These are phyloP conservation scores for Drosophila asahinai DNA, from an alignment of 1,140 invertebrate genomes.

Conservation along the genomic window DNA sequence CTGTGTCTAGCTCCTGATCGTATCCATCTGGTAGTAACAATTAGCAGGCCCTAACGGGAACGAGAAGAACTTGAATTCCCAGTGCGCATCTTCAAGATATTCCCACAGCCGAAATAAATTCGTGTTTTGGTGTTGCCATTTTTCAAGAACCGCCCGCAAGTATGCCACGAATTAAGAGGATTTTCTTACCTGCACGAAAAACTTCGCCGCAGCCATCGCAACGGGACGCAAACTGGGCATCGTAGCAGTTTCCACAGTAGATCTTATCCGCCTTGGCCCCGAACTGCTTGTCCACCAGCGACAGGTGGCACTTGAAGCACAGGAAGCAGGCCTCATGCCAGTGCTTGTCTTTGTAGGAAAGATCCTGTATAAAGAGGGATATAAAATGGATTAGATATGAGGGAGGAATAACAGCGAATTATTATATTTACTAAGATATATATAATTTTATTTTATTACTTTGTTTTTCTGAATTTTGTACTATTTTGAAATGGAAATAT, in stretches of 20 bases:
- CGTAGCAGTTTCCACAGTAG: conserved; percentile 99
- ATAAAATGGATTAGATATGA: not conserved
- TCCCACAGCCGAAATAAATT: not conserved
- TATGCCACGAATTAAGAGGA: conserved; percentile 42
- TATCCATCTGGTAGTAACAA: conserved; percentile 11
- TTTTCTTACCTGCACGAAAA: conserved; percentile 97
- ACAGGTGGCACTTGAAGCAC: conserved; percentile 98
- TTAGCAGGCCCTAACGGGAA: conserved; percentile 29
- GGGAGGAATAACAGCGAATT: not conserved
- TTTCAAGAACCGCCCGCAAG: conserved; percentile 42
- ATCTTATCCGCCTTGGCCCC: conserved; percentile 98
- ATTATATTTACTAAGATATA: not conserved
- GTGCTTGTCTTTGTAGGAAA: conserved; percentile 99
- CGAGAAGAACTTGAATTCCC: conserved; percentile 21
- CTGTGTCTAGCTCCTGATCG: conserved; percentile 2
- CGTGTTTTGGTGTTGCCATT: not conserved
- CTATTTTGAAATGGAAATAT: not conserved
- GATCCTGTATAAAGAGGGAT: conserved; percentile 89
- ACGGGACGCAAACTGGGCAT: conserved; percentile 98
- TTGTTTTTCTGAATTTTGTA: not conserved
- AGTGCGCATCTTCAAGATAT: conserved; percentile 21
- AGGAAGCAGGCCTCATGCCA: conserved; percentile 99
- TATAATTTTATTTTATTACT: not conserved
- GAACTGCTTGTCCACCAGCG: conserved; percentile 99
- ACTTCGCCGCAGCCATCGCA: conserved; percentile 99